phyloP scores from a whole-genome alignment of 2,113 vertebrate genomes.

The Cepphus grylle region DNA sequence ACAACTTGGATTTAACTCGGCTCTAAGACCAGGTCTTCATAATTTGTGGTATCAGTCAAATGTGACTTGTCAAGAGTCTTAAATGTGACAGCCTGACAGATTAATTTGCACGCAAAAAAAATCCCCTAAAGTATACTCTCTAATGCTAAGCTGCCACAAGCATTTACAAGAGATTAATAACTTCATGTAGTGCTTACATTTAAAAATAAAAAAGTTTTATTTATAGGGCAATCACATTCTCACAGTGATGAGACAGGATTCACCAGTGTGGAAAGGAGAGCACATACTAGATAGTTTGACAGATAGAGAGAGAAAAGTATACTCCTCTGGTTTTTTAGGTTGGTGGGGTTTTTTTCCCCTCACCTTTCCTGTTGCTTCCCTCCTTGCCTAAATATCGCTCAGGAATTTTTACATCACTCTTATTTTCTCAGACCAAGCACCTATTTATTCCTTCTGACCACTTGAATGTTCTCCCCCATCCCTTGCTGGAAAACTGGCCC shows the following conservation, averaged over 20 bases:
- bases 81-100: background rate
- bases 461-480: background rate
- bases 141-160: constrained; percentile 11
- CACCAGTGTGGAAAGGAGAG: background rate
- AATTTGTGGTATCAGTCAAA: background rate
- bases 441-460: background rate
- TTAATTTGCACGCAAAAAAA: constrained; percentile 1
- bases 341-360: too few species aligned
- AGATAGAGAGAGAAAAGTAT: background rate
- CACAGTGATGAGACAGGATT: background rate
- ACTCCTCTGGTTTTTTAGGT: background rate
- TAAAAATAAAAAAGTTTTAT: constrained; percentile 30
- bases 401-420: background rate
- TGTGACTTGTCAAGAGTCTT: background rate
- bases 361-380: background rate
- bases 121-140: background rate
- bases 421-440: background rate
- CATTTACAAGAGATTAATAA: constrained; percentile 34
- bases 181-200: constrained; percentile 1
- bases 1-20: background rate
- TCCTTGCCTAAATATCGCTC: background rate
- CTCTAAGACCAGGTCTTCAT: background rate
- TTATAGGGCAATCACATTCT: constrained; percentile 34
- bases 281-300: background rate
- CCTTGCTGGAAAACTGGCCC: background rate